Evolutionary conservation across 1,140 invertebrate species (phyloP).

Genomic region (Plodia interpunctella): DNA sequence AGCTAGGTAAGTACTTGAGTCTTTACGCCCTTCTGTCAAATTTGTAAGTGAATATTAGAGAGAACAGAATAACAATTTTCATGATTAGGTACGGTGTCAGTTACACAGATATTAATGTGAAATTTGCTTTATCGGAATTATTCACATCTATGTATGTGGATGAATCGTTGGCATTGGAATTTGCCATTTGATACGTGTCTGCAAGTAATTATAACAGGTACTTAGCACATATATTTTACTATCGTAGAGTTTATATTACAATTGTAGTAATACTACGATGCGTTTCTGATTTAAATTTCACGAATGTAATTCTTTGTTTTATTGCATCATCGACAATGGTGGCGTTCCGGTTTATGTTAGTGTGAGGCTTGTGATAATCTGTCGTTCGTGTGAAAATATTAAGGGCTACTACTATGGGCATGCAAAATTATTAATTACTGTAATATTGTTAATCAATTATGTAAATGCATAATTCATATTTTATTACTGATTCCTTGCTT

Average conservation of each 20-base stretch:
- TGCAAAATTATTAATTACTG: too few species aligned
- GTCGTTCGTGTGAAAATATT: not conserved
- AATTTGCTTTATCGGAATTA: not conserved
- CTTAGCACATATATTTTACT: not conserved
- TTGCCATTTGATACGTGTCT: constrained; percentile 5
- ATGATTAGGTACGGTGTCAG: not conserved
- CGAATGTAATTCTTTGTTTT: not conserved
- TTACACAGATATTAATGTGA: not conserved
- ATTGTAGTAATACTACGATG: constrained; percentile 5
- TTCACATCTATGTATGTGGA: not conserved
- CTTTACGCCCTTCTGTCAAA: too few species aligned
- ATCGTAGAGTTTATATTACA: constrained; percentile 7
- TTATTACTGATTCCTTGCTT: too few species aligned
- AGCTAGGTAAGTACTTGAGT: too few species aligned
- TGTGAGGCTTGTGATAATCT: too few species aligned
- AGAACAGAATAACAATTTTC: too few species aligned
- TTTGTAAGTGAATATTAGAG: too few species aligned
- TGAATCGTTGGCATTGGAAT: constrained; percentile 6
- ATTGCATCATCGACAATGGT: constrained; percentile 3
- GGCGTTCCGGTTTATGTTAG: too few species aligned
- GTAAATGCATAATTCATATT: too few species aligned
- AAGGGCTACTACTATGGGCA: too few species aligned
- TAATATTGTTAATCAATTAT: too few species aligned
- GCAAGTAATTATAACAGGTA: constrained; percentile 6
- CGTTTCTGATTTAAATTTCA: not conserved